Conservation (phyloP, 2,888 invertebrate species). For the Carcina quercana region DNA sequence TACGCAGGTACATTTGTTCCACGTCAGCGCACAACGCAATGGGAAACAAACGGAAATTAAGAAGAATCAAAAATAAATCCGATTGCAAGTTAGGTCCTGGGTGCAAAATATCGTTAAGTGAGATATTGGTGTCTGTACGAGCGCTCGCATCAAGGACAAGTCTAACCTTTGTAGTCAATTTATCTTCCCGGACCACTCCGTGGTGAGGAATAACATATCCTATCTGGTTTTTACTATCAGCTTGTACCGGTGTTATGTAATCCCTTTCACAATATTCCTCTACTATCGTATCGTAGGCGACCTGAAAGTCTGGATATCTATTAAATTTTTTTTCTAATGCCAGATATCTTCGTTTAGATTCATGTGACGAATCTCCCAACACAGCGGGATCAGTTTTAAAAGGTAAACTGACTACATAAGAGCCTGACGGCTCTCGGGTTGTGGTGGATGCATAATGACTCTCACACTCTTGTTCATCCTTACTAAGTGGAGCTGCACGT, state of each 20-base stretch:
- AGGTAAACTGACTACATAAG: conserved; percentile 6
- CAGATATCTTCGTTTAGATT: conserved; percentile 6
- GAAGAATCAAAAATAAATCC: conserved; percentile 1
- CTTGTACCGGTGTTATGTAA: conserved; percentile 1
- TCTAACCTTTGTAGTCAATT: background rate
- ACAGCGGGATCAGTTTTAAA: conserved; percentile 5
- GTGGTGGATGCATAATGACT: background rate
- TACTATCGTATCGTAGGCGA: conserved; percentile 5
- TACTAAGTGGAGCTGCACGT: background rate
- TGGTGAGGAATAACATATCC: conserved; percentile 2
- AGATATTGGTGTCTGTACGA: background rate
- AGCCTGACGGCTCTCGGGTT: background rate
- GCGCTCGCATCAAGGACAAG: conserved; percentile 1
- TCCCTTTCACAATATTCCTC: conserved; percentile 7
- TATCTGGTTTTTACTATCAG: background rate
- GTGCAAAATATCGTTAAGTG: conserved; percentile 3
- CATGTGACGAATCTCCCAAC: conserved; percentile 8
- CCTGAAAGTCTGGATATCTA: background rate
- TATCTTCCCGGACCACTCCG: background rate
- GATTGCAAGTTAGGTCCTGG: conserved; percentile 2
- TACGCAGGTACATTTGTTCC: conserved; percentile 1
- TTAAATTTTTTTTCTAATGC: conserved; percentile 7
- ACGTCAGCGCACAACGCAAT: conserved; percentile 2
- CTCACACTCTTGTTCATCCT: conserved; percentile 9
- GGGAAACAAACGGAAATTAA: conserved; percentile 1